phyloP scores from a whole-genome alignment of 2,113 vertebrate genomes.

The Hippocampus abdominalis region DNA sequence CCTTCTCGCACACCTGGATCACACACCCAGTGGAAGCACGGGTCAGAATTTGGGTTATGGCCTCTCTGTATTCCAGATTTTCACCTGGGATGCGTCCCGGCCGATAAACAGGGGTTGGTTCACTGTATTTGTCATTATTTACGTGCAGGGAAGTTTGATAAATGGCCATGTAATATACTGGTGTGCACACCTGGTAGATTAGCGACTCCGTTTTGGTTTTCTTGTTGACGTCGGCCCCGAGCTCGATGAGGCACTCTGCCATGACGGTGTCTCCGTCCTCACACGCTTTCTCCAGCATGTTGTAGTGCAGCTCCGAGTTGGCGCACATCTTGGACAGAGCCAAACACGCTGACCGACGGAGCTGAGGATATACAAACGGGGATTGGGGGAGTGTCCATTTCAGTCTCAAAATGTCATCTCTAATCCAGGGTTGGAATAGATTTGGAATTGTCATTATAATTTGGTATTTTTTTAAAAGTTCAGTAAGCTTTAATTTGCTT shows the following conservation, averaged over 20 bases:
- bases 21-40: neutral
- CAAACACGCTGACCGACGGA: slow-evolving; percentile 80
- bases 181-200: slow-evolving; percentile 82
- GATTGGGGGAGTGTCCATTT: neutral
- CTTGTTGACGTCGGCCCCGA: slow-evolving; percentile 86
- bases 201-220: slow-evolving; percentile 81
- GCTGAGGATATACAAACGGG: slow-evolving; percentile 55
- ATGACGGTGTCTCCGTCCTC: slow-evolving; percentile 75
- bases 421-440: too few relatives aligned
- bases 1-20: slow-evolving; percentile 79
- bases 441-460: too few relatives aligned
- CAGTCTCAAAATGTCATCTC: neutral
- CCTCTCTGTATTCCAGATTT: too few relatives aligned
- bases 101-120: too few relatives aligned
- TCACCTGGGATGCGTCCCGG: too few relatives aligned
- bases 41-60: neutral
- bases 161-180: neutral
- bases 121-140: too few relatives aligned
- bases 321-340: slow-evolving; percentile 84
- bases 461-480: too few relatives aligned
- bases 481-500: too few relatives aligned
- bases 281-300: slow-evolving; percentile 88
- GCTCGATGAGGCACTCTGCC: slow-evolving; percentile 85
- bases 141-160: neutral
- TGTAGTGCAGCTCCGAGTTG: slow-evolving; percentile 76